Evolutionary conservation across 2,113 vertebrate genomes (phyloP).

Genomic region (Heterocephalus glaber): DNA sequence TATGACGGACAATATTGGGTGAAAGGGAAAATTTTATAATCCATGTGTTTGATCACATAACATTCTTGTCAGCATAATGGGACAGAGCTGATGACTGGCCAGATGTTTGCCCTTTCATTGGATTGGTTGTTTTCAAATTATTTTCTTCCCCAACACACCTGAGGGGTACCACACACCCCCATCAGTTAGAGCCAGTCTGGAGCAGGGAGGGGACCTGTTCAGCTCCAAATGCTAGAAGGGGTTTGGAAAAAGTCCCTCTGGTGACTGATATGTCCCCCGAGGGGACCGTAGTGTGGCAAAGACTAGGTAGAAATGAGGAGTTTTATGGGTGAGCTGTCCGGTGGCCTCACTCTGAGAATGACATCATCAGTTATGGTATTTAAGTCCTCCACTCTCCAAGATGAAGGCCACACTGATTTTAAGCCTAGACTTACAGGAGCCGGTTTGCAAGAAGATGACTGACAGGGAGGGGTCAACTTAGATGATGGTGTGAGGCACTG

Average conservation of each 20-base stretch:
- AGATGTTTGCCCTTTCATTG: slow-evolving; percentile 46
- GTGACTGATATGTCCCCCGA: slow-evolving; percentile 19
- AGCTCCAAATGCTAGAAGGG: neutral
- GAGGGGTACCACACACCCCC: slow-evolving; percentile 8
- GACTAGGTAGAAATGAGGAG: slow-evolving; percentile 73
- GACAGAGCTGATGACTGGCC: slow-evolving; percentile 34
- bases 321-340: slow-evolving; percentile 71
- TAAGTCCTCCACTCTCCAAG: slow-evolving; percentile 54
- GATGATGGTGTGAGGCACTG: neutral
- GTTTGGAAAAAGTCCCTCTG: slow-evolving; percentile 1
- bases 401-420: neutral
- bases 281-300: slow-evolving; percentile 46
- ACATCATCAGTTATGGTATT: slow-evolving; percentile 72
- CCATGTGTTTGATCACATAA: neutral
- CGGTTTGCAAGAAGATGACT: neutral
- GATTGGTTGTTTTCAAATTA: slow-evolving; percentile 46
- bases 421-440: neutral
- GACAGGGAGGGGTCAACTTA: too few relatives aligned
- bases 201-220: neutral
- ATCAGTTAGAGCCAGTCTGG: slow-evolving; percentile 24
- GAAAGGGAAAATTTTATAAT: neutral
- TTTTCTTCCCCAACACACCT: slow-evolving; percentile 28
- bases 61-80: neutral
- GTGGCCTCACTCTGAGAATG: slow-evolving; percentile 59
- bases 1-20: neutral